Evolutionary conservation across 2,797 vertebrate species (phyloP).

Genomic region (Cygnus olor): DNA sequence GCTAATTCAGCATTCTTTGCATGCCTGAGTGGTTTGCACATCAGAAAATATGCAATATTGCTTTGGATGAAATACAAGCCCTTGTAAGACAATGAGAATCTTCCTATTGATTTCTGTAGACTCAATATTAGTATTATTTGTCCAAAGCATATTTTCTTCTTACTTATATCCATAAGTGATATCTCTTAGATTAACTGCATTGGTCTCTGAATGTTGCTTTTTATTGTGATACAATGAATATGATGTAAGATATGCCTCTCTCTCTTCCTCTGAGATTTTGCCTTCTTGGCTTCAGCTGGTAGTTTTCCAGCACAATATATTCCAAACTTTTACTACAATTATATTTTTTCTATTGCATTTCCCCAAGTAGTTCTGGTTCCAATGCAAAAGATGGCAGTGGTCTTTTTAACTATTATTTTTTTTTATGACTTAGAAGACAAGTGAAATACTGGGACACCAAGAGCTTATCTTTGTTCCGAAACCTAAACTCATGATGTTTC

Average conservation of each 20-base stretch:
- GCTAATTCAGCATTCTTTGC: neutral
- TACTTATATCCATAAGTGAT: neutral
- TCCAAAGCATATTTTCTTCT: neutral
- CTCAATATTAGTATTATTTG: neutral
- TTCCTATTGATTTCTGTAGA: neutral
- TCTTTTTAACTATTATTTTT: neutral
- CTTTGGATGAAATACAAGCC: neutral
- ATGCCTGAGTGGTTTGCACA: neutral
- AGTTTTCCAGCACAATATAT: neutral
- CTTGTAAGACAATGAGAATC: neutral
- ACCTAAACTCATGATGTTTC: neutral
- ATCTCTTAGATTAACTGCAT: neutral
- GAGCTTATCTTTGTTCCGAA: neutral
- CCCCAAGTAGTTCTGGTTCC: neutral
- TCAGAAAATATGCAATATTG: neutral
- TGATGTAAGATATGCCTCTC: neutral
- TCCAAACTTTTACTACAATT: neutral
- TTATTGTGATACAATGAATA: neutral
- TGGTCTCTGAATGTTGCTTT: neutral
- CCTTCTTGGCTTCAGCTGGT: neutral
- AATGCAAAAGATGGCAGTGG: neutral
- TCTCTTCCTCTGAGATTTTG: neutral
- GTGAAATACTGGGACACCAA: neutral
- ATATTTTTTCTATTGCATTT: neutral
- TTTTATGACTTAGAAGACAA: neutral